A percentile compares a stretch with the other conserved stretches of the same genome.
These are phyloP conservation scores for Brachionus paranguensis DNA, from an alignment of 1,140 invertebrate species.

Conservation along the genomic window DNA sequence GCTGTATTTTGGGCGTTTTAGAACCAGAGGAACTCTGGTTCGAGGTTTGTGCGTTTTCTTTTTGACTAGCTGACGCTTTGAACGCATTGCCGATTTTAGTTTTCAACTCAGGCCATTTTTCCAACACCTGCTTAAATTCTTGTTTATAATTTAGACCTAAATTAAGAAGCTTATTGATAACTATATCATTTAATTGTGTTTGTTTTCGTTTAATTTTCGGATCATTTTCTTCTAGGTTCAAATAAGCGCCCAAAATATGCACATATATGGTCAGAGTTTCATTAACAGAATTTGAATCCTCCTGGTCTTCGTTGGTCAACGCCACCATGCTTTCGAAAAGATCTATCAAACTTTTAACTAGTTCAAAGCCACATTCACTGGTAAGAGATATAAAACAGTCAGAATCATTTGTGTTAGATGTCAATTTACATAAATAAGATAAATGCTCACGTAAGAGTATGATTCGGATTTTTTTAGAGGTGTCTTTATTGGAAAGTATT, in stretches of 20 bases:
- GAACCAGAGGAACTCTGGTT: neutral
- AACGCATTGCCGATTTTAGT: conserved; percentile 13
- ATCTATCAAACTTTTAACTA: neutral
- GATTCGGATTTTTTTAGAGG: conserved; percentile 14
- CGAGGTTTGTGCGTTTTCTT: neutral
- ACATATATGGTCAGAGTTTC: conserved; percentile 37
- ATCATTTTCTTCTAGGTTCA: neutral
- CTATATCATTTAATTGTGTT: neutral
- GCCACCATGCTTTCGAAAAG: neutral
- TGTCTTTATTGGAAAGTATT: neutral
- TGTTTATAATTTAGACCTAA: conserved; percentile 18
- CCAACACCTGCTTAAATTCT: conserved; percentile 10
- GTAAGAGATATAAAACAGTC: conserved; percentile 8
- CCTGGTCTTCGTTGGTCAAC: neutral
- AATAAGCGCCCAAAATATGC: conserved; percentile 16
- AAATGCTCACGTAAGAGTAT: conserved; percentile 30
- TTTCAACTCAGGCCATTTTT: conserved; percentile 12
- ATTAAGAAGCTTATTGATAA: conserved; percentile 23
- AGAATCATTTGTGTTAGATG: neutral
- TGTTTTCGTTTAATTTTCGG: neutral
- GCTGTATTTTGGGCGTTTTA: conserved; percentile 36
- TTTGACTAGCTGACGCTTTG: neutral
- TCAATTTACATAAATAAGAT: conserved; percentile 19
- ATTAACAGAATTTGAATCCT: neutral
- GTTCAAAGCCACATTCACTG: conserved; percentile 16